A percentile compares a stretch with the other conserved stretches of the same genome.
Evolutionary conservation across 1,140 invertebrate genomes (phyloP).

Genomic region (Dysdera silvatica): DNA sequence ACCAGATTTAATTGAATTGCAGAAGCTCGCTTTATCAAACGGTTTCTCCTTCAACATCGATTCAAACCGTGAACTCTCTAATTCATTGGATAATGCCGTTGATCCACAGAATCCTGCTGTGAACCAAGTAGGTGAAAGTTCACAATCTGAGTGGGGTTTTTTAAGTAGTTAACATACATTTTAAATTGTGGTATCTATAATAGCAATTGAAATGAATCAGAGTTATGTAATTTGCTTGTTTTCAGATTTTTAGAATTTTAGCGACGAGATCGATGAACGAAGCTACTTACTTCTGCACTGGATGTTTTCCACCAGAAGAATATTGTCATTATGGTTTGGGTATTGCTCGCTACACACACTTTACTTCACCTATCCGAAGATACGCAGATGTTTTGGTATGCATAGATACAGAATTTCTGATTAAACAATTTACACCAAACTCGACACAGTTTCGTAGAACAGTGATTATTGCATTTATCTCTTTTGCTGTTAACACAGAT

Average conservation of each 20-base stretch:
- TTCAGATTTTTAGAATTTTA: conserved; percentile 41
- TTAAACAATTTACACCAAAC: too few species aligned
- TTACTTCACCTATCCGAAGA: conserved; percentile 47
- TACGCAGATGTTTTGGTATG: conserved; percentile 45
- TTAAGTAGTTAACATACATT: background rate
- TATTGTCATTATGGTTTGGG: conserved; percentile 45
- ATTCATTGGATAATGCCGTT: conserved; percentile 43
- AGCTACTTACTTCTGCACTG: conserved; percentile 44
- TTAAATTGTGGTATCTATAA: background rate
- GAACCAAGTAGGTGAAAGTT: conserved; percentile 37
- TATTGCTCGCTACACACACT: conserved; percentile 45
- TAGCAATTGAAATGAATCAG: background rate
- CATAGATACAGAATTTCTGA: too few species aligned
- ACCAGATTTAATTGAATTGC: conserved; percentile 45
- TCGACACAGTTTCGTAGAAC: too few species aligned
- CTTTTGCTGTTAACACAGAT: too few species aligned
- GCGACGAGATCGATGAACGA: conserved; percentile 44
- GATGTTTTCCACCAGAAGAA: conserved; percentile 35
- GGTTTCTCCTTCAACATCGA: conserved; percentile 43
- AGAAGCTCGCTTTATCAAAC: conserved; percentile 42
- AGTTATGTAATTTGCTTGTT: conserved; percentile 1
- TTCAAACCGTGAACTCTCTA: conserved; percentile 43
- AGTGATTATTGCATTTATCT: too few species aligned
- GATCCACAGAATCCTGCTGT: conserved; percentile 43
- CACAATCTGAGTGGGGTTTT: background rate